These are phyloP conservation scores for Etheostoma nigrum DNA, from an alignment of 2,797 vertebrate genomes.

Conservation along the genomic window DNA sequence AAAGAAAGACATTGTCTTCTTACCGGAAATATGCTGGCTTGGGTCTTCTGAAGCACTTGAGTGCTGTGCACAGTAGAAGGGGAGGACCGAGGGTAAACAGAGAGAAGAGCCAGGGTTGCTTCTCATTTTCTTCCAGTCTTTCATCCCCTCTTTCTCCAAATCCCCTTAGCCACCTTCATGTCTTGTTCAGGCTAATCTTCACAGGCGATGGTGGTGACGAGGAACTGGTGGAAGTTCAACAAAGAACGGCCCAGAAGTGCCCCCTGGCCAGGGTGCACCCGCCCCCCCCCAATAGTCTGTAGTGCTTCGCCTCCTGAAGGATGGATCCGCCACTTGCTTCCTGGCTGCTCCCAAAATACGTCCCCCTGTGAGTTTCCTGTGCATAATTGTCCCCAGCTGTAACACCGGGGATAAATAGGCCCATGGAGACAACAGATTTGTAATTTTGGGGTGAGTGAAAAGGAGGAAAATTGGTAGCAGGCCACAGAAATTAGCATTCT, in stretches of 20 bases:
- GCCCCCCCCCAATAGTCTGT: conserved; percentile 48
- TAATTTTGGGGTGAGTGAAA: conserved; percentile 83
- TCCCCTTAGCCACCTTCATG: conserved; percentile 41
- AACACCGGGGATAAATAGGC: conserved; percentile 76
- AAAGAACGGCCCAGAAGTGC: conserved; percentile 59
- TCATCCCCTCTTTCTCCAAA: conserved; percentile 56
- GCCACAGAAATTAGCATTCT: conserved; percentile 86
- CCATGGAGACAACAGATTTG: conserved; percentile 84
- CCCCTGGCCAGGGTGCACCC: conserved; percentile 59
- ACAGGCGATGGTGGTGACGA: conserved; percentile 52
- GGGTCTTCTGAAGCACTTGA: conserved; percentile 11
- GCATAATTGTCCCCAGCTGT: conserved; percentile 87
- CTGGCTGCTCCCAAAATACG: conserved; percentile 69
- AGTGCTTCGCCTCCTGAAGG: conserved; percentile 56
- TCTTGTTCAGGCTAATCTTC: conserved; percentile 76
- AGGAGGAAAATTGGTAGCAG: conserved; percentile 84
- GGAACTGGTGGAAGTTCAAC: conserved; percentile 29
- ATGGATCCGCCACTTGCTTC: conserved; percentile 73
- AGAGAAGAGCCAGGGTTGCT: conserved; percentile 41
- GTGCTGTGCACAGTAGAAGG: conserved; percentile 37
- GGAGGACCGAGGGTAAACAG: conserved; percentile 31
- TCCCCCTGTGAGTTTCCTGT: conserved; percentile 80
- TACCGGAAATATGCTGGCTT: conserved; percentile 34
- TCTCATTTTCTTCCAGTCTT: conserved; percentile 61
- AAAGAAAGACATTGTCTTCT: conserved; percentile 41